phyloP scores from a whole-genome alignment of 2,888 invertebrate species.

The Seira ritae region DNA sequence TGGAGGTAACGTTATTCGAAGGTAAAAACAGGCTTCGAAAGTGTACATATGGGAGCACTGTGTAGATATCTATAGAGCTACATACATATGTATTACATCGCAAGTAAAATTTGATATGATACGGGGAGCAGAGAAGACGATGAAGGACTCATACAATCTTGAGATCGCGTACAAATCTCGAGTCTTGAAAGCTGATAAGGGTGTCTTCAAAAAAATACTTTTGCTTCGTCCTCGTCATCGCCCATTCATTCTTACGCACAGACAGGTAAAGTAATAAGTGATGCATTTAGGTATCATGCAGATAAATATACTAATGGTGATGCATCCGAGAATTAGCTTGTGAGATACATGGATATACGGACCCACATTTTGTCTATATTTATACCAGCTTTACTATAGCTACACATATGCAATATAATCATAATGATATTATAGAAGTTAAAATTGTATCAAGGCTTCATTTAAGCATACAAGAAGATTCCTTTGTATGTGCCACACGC shows the following conservation, averaged over 20 bases:
- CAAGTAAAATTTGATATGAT: background rate
- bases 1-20: constrained; percentile 37
- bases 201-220: background rate
- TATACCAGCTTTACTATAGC: background rate
- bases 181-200: background rate
- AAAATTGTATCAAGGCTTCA: no score
- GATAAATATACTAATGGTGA: no score
- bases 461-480: background rate
- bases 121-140: background rate
- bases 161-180: background rate
- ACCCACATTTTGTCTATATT: background rate
- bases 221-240: constrained; percentile 30
- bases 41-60: background rate
- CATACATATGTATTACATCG: background rate
- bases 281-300: no score
- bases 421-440: no score
- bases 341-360: background rate
- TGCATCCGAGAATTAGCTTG: background rate
- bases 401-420: background rate
- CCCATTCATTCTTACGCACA: constrained; percentile 30
- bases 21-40: constrained; percentile 24
- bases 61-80: background rate
- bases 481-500: background rate
- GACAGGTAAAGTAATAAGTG: no score
- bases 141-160: background rate